These are phyloP conservation scores for Xiphophorus couchianus DNA, from an alignment of 2,113 vertebrate genomes.

Conservation along the genomic window DNA sequence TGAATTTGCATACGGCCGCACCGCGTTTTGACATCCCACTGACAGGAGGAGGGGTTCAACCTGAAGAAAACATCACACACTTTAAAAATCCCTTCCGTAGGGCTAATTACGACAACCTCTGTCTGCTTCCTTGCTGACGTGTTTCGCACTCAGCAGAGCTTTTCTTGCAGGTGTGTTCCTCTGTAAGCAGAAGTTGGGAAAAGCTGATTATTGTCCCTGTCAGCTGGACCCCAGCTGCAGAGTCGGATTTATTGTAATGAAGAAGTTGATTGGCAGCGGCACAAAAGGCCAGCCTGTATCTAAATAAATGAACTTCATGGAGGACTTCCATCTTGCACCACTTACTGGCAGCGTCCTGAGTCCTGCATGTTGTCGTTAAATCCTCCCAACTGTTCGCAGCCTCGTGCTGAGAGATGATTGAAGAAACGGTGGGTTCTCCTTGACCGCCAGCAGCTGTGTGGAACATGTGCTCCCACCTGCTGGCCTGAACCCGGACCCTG, in stretches of 20 bases:
- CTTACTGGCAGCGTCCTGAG: background rate
- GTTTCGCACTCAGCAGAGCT: constrained; percentile 10
- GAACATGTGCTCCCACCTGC: background rate
- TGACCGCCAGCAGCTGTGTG: constrained; percentile 18
- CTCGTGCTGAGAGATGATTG: background rate
- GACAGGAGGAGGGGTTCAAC: background rate
- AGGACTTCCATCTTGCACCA: background rate
- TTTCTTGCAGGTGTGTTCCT: background rate
- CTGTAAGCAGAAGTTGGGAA: background rate
- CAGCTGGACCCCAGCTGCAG: constrained; percentile 39
- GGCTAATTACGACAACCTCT: background rate
- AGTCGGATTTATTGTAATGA: constrained; percentile 10
- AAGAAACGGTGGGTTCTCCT: background rate
- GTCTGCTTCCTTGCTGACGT: background rate
- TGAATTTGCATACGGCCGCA: background rate
- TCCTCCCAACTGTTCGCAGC: background rate
- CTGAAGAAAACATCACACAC: background rate
- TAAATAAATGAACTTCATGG: background rate
- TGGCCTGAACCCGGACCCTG: constrained; percentile 6
- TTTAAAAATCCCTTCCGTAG: background rate
- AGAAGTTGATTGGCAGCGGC: background rate
- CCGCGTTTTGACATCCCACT: background rate
- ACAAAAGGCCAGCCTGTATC: background rate
- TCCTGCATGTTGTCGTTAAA: background rate
- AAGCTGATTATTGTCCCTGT: constrained; percentile 37